These are phyloP conservation scores for Raja brachyura DNA, from an alignment of 2,113 vertebrate species.

Conservation along the genomic window DNA sequence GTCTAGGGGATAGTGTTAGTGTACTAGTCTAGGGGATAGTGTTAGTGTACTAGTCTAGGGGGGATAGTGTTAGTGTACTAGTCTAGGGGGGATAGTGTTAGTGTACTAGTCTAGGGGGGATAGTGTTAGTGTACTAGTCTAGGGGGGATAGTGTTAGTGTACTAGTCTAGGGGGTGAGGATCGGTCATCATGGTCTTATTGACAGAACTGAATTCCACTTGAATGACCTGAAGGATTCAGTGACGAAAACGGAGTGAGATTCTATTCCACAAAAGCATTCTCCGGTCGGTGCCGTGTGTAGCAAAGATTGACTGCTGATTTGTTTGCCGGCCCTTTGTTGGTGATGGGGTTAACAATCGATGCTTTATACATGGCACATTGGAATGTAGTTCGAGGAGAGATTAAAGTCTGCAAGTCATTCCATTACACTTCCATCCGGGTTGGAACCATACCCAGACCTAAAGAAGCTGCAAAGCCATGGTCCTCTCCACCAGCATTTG, in stretches of 20 bases:
- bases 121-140: no score
- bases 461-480: not conserved
- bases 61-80: no score
- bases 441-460: not conserved
- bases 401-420: constrained; percentile 29
- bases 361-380: not conserved
- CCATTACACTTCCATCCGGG: not conserved
- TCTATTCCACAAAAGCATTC: not conserved
- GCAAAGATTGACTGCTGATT: not conserved
- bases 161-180: no score
- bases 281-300: not conserved
- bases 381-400: constrained; percentile 26
- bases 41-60: no score
- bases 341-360: not conserved
- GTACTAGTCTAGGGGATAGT: no score
- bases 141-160: no score
- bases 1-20: no score
- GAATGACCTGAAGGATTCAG: not conserved
- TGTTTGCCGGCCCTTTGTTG: not conserved
- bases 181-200: not conserved
- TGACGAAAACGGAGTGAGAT: not conserved
- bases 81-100: no score
- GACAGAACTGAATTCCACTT: not conserved
- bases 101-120: no score
- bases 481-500: not conserved